Base-by-base conservation (phyloP, 1,140 invertebrate genomes). In the Saccostrea cuccullata region DNA sequence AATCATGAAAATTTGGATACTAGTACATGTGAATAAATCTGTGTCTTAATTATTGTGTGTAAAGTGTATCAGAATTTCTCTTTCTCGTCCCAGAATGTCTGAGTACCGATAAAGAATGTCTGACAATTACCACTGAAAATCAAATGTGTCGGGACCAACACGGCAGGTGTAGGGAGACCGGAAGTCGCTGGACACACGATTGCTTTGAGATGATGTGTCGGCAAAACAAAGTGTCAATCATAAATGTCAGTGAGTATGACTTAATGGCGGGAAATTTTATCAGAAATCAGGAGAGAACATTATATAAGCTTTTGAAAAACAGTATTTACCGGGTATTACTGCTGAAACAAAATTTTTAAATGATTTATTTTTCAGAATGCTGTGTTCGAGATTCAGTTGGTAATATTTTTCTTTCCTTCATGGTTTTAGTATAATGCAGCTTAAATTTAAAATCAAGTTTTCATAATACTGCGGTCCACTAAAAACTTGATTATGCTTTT, bases 101-200 rank as follows among this genome's bases (percentile, higher is more conserved):
- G 17, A 67, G 30, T 77, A 77, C 23, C 15, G 26, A 5, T 13
- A 26, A 26, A 77, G 13, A 77, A 13, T 77, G 70, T 30, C 13
- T 77, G 11, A 11, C 13, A 26, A 77, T 77, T 23, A 15, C 23
- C 70, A 30, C 70, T 12, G 70, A 77, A 30, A 77, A 77, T 36
- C 70, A 77, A 26, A 15, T 36, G 70, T 77, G 70, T 77, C 70
- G 70, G 70, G 70, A 77, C 70, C 70, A 77, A 2, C 15, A 30
- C 15, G 70, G 70, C 12, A 77, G 11, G 23, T 77, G 70, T 77
- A 26, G 70, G 30, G 15, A 13, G 26, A 23, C 11, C 30, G 70
- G 70, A 26, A 77, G 70, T 77, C 70, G 26, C 2, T 77, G 70
- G 70, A 30, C 13, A 30, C 26, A 77, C 30, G 26, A 77, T 36